Evolutionary conservation across 2,888 invertebrate species (phyloP).

Genomic region (Pheosia tremula): DNA sequence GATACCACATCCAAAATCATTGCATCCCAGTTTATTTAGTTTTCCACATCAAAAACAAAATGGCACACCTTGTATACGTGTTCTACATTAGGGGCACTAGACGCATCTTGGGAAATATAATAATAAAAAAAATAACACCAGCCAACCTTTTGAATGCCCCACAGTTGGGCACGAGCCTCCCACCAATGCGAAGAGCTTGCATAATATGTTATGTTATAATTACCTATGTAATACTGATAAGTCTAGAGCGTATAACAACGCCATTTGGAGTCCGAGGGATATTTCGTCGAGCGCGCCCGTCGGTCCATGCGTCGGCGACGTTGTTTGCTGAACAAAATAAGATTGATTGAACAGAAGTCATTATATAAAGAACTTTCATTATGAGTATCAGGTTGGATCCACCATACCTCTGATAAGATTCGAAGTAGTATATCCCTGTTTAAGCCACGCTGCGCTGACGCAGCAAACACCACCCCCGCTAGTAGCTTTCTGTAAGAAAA

Average conservation of each 20-base stretch:
- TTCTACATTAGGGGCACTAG: too few species aligned
- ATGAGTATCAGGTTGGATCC: too few species aligned
- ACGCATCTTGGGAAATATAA: too few species aligned
- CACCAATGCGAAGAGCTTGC: too few species aligned
- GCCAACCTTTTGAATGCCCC: too few species aligned
- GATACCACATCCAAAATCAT: too few species aligned
- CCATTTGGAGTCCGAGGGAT: slow-evolving; percentile 91
- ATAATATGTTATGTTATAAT: slow-evolving; percentile 6
- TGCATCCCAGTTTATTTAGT: too few species aligned
- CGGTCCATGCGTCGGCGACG: slow-evolving; percentile 75
- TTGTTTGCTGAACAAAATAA: slow-evolving; percentile 59
- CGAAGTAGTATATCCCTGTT: slow-evolving; percentile 88
- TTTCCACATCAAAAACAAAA: too few species aligned
- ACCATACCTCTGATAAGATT: slow-evolving; percentile 79
- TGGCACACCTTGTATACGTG: too few species aligned
- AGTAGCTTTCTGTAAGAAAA: slow-evolving; percentile 62
- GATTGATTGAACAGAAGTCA: neutral
- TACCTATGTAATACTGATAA: slow-evolving; percentile 89
- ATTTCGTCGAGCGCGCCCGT: slow-evolving; percentile 91
- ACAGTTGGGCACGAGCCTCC: too few species aligned
- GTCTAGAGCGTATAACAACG: slow-evolving; percentile 93
- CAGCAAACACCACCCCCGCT: slow-evolving; percentile 73
- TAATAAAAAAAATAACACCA: too few species aligned
- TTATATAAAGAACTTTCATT: too few species aligned
- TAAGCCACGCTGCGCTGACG: slow-evolving; percentile 83